Evolutionary conservation across 2,113 vertebrate species (phyloP), one percentile per base, ranked within the genome.

Genomic region (Pterocles burchelli): DNA sequence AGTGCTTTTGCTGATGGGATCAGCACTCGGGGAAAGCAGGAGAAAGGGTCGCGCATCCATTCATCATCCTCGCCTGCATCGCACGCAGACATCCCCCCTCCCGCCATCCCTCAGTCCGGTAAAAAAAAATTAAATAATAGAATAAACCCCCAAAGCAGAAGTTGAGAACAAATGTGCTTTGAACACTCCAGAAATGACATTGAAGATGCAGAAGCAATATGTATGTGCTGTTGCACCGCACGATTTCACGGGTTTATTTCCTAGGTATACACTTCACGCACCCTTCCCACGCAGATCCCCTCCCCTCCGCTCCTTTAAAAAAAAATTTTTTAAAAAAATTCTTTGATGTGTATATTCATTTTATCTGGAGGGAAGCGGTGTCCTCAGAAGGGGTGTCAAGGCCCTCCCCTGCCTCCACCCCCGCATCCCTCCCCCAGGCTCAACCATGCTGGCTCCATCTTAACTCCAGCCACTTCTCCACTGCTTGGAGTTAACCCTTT

Each of bases 151-250:
- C n/a, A 54, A 31, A 85, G 72, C 83, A 85, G 73, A 61, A 92
- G 62, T 24, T 86, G 54, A 74, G 87, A 86, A 71, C 76, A n/a
- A 80, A 85, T 8, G 63, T 55, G 83, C 71, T 86, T 82, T 71
- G 79, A 96, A 89, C 6, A 2, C 75, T 49, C 66, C 80, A 43
- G 71, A 66, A 89, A 96, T 96, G 97, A 97, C 96, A 97, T 96
- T 97, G 91, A 95, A 91, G 80, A 81, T 25, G 83, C 91, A 94
- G 85, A 83, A 96, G 93, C 83, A 91, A 88, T 59, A 88, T 17
- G 48, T 83, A 46, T 74, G 76, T 79, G 93, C 91, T 80, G 77
- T 59, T 92, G 96, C 58, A 21, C 84, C 59, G 94, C 82, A 58
- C 21, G 24, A 57, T 41, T 82, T 24, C 82, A 70, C 5, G 62